Conservation (phyloP, 2,888 invertebrate species). For the Lasioglossum zephyrum region DNA sequence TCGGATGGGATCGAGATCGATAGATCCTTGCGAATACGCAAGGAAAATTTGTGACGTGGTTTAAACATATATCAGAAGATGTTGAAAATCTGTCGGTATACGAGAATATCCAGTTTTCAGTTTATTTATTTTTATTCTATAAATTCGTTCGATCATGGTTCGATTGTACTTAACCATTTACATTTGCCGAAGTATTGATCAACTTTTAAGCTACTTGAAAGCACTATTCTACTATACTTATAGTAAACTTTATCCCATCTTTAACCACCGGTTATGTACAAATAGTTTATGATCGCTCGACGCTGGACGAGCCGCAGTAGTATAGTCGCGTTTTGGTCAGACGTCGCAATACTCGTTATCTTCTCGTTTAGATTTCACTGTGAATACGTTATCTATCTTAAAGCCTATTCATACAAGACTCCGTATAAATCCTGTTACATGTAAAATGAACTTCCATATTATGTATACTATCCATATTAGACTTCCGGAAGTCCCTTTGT, state of each 20-base stretch:
- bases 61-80: background rate
- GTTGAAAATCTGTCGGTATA: background rate
- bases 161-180: too few relatives aligned
- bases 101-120: background rate
- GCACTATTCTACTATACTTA: background rate
- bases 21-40: background rate
- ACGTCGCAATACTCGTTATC: background rate
- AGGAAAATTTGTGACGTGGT: too few relatives aligned
- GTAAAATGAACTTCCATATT: background rate
- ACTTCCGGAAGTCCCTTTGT: background rate
- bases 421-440: background rate
- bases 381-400: background rate
- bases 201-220: background rate
- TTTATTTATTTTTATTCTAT: background rate
- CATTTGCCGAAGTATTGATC: too few relatives aligned
- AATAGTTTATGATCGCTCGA: conserved; percentile 49
- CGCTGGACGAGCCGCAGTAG: conserved; percentile 39
- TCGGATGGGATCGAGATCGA: background rate
- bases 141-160: background rate
- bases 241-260: background rate
- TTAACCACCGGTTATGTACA: background rate
- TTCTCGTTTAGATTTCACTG: background rate
- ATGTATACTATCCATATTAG: too few relatives aligned
- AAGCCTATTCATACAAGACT: too few relatives aligned
- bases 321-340: background rate